phyloP scores from a whole-genome alignment of 2,113 vertebrate species.

The Zeus faber region DNA sequence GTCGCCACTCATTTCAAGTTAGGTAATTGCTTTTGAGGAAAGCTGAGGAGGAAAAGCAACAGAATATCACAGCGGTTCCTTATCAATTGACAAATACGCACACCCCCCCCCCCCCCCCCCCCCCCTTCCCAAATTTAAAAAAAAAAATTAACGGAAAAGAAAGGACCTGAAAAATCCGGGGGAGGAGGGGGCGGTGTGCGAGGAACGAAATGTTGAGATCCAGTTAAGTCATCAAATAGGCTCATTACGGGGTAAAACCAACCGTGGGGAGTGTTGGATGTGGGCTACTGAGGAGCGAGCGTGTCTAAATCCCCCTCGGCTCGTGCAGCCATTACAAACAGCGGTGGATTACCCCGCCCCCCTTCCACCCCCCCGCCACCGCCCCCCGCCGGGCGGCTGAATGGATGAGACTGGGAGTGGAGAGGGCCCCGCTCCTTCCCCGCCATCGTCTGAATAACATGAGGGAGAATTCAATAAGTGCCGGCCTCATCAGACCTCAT shows the following conservation, averaged over 20 bases:
- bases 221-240: conserved; percentile 47
- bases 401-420: conserved; percentile 53
- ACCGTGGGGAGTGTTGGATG: conserved; percentile 40
- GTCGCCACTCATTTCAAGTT: conserved; percentile 35
- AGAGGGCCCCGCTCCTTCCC: conserved; percentile 46
- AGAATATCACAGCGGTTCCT: conserved; percentile 19
- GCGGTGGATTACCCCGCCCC: conserved; percentile 48
- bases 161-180: not conserved
- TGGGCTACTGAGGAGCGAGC: conserved; percentile 21
- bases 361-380: not conserved
- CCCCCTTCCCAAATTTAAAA: not conserved
- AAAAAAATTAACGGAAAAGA: conserved; percentile 10
- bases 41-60: conserved; percentile 12
- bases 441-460: conserved; percentile 66
- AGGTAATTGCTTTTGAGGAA: conserved; percentile 35
- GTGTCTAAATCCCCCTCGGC: conserved; percentile 48
- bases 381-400: conserved; percentile 17
- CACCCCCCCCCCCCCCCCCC: not conserved
- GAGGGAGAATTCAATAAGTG: conserved; percentile 67
- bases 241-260: conserved; percentile 55
- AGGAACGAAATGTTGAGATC: conserved; percentile 20
- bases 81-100: conserved; percentile 25
- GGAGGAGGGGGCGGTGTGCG: not conserved
- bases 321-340: conserved; percentile 53
- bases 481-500: conserved; percentile 69